These are phyloP conservation scores for Bombus consobrinus DNA, from an alignment of 1,140 invertebrate species.

Conservation along the genomic window DNA sequence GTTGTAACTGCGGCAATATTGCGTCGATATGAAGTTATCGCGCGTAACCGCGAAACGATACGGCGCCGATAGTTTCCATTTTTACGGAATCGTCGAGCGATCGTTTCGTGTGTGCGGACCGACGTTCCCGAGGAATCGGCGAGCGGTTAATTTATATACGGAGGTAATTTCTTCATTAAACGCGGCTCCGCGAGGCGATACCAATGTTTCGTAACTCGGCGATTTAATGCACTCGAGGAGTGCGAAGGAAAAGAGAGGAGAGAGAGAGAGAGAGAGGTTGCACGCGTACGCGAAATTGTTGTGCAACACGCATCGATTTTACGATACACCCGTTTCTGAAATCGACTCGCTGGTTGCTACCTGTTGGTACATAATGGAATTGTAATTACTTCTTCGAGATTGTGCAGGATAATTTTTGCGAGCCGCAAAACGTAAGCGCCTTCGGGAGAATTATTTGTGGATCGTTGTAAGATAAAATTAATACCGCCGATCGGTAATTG, in stretches of 20 bases:
- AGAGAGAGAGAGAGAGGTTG: background rate
- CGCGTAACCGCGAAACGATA: constrained; percentile 50
- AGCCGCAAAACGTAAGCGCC: too few relatives aligned
- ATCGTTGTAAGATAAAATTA: background rate
- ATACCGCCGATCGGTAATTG: background rate
- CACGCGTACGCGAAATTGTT: constrained; percentile 12
- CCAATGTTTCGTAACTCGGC: constrained; percentile 5
- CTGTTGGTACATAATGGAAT: constrained; percentile 2
- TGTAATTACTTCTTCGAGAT: background rate
- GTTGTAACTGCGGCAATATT: constrained; percentile 61
- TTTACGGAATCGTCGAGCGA: constrained; percentile 27
- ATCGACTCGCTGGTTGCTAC: background rate
- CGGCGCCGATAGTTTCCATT: constrained; percentile 48
- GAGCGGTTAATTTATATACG: constrained; percentile 13
- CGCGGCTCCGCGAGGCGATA: background rate
- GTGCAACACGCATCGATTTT: constrained; percentile 2
- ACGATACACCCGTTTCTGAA: background rate
- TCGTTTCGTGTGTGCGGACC: background rate
- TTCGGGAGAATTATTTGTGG: background rate
- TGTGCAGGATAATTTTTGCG: background rate
- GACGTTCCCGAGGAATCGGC: background rate
- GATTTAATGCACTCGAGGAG: background rate
- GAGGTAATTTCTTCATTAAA: constrained; percentile 49
- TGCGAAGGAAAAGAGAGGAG: too few relatives aligned
- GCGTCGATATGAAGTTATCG: constrained; percentile 60